Percentiles rank a stretch among this genome's conserved stretches.
Evolutionary conservation across 2,888 invertebrate genomes (phyloP).

Genomic region (Macrosiphum euphorbiae): DNA sequence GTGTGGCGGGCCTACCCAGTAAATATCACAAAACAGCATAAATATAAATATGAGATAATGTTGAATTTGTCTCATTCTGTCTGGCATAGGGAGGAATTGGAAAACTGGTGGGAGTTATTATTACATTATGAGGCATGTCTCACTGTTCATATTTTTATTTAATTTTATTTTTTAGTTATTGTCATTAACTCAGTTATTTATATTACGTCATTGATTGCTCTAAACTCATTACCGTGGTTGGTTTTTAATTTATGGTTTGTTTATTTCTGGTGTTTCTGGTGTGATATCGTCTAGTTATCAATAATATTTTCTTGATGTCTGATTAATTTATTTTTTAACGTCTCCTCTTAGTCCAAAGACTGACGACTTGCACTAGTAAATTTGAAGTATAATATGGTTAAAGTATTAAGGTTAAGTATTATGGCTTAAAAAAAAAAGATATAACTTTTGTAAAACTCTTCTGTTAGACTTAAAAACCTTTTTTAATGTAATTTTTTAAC

Average conservation of each 20-base stretch:
- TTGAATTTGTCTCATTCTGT: not conserved
- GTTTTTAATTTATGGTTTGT: not conserved
- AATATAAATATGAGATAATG: not conserved
- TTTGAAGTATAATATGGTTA: not conserved
- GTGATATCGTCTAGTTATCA: not conserved
- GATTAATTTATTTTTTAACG: not conserved
- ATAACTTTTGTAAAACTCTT: not conserved
- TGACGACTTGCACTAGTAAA: not conserved
- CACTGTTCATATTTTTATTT: not conserved
- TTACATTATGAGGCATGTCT: not conserved
- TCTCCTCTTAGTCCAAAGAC: not conserved
- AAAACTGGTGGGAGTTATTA: not conserved
- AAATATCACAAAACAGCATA: not conserved
- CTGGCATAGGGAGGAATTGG: not conserved
- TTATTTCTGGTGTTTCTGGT: not conserved
- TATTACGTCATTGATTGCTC: too few relatives aligned
- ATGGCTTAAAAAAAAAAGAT: not conserved
- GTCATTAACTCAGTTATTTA: not conserved
- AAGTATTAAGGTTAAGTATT: too few relatives aligned
- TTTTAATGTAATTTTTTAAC: not conserved
- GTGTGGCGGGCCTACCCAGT: not conserved
- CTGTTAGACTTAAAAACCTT: not conserved
- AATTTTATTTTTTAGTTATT: not conserved
- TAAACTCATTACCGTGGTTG: not conserved
- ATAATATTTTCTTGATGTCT: not conserved